Base-by-base conservation (phyloP, 2,797 vertebrate genomes). In the Anguilla marmorata region DNA sequence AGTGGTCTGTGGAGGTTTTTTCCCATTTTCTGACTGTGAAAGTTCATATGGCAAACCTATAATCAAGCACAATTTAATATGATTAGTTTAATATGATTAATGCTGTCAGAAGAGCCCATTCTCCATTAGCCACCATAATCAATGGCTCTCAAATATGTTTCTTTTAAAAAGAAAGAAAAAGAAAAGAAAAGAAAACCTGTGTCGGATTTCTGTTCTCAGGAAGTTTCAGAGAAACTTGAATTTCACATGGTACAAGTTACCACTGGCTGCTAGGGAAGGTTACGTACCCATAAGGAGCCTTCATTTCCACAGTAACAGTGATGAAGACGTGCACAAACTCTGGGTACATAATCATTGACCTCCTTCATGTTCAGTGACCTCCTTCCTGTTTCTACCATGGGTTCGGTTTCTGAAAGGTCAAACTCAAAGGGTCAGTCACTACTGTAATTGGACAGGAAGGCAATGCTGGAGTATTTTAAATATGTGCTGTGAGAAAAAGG, bases 61-160 rank as follows among this genome's bases (percentile, higher is more conserved):
- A 89, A 48, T 91, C 89, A 91, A 86, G 88, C 86, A 85, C 85
- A 90, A 89, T 45, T 83, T 74, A 69, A 52, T 86, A 87, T 50
- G 85, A 56, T 48, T 66, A 86, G 30, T 41, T 90, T 88, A 60
- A 48, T 3, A 12, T 74, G 27, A 74, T 74, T 24, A 8, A 24
- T 6, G 6, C 66, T 72, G 66, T n/a, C n/a, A 76, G 14, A 76
- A 21, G 30, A 41, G 33, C 4, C 19, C 45, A 9, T 79, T 41
- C 14, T 4, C 74, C 30, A 76, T 27, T 76, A 19, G 24, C 72
- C 74, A 41, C 37, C 74, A 41, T 4, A 79, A 79, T 37, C 74
- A 41, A 37, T 16, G 14, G 74, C 14, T 45, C 30, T 76, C 33
- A 41, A 37, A 45, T 19, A 33, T 3, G 3, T 33, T 14, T 74